Percentiles rank a stretch among this genome's conserved stretches.
Evolutionary conservation across 37 sponge, comb jelly and placozoan genomes (phyloP).

Genomic region (Petrosia ficiformis): DNA sequence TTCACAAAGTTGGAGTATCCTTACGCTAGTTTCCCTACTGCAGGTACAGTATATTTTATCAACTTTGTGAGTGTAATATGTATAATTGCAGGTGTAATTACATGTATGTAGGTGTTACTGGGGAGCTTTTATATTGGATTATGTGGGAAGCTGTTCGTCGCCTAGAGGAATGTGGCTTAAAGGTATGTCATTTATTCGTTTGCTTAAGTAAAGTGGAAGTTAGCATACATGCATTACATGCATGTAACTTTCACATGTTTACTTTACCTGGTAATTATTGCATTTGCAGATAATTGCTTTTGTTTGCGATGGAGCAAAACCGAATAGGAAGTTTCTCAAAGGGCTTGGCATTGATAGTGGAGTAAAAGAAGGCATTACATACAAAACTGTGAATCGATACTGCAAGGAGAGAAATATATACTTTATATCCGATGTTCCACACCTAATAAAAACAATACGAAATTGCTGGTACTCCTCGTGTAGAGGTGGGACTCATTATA

Average conservation of each 20-base stretch:
- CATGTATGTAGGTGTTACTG: slow-evolving; percentile 4
- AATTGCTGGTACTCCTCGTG: slow-evolving; percentile 41
- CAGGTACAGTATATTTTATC: not conserved
- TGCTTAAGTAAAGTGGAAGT: not conserved
- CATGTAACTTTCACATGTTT: too few species aligned
- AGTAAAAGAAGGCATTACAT: not conserved
- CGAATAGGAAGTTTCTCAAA: slow-evolving; percentile 9
- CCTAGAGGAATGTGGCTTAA: slow-evolving; percentile 5
- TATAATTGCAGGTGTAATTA: too few species aligned
- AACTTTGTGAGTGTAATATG: too few species aligned
- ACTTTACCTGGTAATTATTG: not conserved
- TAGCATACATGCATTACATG: not conserved
- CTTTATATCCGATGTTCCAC: slow-evolving; percentile 40
- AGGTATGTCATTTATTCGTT: not conserved
- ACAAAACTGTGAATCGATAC: slow-evolving; percentile 31
- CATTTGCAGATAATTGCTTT: not conserved
- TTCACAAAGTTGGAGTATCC: slow-evolving; percentile 20
- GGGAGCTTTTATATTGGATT: not conserved
- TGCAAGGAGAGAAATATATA: slow-evolving; percentile 7
- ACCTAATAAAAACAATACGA: slow-evolving; percentile 28
- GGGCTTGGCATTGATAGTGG: not conserved
- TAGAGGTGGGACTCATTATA: not conserved
- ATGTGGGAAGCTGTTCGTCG: slow-evolving; percentile 18
- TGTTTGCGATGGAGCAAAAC: slow-evolving; percentile 14
- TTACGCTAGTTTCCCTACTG: slow-evolving; percentile 23